Conservation (phyloP, 2,888 invertebrate species). For the Pollenia amentaria region DNA sequence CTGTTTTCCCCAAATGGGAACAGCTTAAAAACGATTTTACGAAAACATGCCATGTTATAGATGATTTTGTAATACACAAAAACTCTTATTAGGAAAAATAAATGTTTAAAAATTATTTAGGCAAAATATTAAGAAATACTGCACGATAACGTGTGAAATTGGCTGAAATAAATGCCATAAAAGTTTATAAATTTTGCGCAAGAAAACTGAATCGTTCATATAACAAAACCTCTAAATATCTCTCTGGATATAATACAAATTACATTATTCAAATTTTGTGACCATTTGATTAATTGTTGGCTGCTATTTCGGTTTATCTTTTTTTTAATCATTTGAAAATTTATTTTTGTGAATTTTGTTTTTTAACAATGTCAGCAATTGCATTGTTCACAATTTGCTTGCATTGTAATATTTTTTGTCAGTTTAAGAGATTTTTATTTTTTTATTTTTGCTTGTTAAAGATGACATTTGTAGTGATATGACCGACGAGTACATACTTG, state of each 20-base stretch:
- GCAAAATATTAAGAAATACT: neutral
- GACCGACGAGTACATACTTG: neutral
- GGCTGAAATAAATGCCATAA: neutral
- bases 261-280: conserved; percentile 37
- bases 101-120: conserved; percentile 25
- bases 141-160: neutral
- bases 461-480: conserved; percentile 28
- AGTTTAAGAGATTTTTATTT: neutral
- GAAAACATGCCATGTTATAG: conserved; percentile 18
- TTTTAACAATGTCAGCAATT: conserved; percentile 40
- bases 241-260: neutral
- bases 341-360: conserved; percentile 53
- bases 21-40: conserved; percentile 24
- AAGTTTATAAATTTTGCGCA: neutral
- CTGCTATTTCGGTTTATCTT: conserved; percentile 34
- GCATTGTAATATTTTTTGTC: conserved; percentile 30
- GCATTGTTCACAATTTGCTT: conserved; percentile 45
- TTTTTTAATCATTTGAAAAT: conserved; percentile 24
- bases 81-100: conserved; percentile 21
- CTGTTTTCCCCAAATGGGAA: conserved; percentile 12
- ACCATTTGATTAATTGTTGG: conserved; percentile 58
- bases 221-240: too few species aligned
- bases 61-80: conserved; percentile 41
- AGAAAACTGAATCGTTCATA: neutral
- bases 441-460: conserved; percentile 17